Percentiles rank a stretch among this genome's conserved stretches.
phyloP scores from a whole-genome alignment of 2,888 invertebrate genomes.

The Ommatoiulus sabulosus region DNA sequence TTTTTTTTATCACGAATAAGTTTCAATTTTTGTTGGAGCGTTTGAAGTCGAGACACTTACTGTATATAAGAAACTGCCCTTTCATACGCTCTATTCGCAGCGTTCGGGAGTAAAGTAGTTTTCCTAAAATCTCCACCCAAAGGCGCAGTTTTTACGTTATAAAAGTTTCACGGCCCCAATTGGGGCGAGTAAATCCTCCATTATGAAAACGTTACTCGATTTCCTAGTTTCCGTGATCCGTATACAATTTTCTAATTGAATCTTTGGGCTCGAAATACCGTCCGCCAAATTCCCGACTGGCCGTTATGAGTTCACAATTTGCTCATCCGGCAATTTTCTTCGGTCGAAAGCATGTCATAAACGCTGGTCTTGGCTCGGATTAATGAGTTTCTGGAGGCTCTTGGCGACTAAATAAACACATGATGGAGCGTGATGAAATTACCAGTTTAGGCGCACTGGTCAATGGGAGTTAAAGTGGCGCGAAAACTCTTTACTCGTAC shows the following conservation, averaged over 20 bases:
- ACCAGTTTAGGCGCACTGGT: neutral
- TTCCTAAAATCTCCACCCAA: no score
- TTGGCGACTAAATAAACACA: slow-evolving; percentile 32
- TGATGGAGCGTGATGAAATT: slow-evolving; percentile 43
- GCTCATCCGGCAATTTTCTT: neutral
- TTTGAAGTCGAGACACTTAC: no score
- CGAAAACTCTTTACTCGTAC: neutral
- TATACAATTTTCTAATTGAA: neutral
- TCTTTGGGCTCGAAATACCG: neutral
- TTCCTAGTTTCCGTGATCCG: neutral
- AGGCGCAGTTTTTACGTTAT: no score
- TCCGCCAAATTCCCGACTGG: neutral
- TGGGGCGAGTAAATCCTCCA: no score
- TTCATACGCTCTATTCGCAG: no score
- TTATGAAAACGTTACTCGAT: neutral
- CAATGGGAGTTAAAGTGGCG: slow-evolving; percentile 31
- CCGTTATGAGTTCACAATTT: slow-evolving; percentile 22
- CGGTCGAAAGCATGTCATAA: slow-evolving; percentile 22
- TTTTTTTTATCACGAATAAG: no score
- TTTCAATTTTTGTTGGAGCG: no score
- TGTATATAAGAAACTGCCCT: no score
- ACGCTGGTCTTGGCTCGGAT: slow-evolving; percentile 15
- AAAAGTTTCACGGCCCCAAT: no score
- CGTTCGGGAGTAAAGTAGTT: no score
- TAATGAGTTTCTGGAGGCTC: slow-evolving; percentile 20